Evolutionary conservation across 1,140 invertebrate genomes (phyloP).

Genomic region (Cyclina sinensis): DNA sequence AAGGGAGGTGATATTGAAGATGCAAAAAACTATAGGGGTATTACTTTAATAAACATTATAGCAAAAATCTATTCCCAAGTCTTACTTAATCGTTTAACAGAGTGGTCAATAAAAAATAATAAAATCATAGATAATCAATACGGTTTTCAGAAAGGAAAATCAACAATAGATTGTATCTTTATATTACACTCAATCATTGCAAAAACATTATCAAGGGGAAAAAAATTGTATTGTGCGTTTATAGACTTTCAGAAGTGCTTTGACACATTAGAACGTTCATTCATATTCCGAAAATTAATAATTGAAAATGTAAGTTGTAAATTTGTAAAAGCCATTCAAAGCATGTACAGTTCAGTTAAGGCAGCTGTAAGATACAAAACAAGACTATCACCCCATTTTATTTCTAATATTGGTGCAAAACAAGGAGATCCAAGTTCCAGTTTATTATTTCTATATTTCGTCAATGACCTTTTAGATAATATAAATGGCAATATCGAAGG

Average conservation of each 20-base stretch:
- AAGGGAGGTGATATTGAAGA: too few relatives aligned
- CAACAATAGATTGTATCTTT: constrained; percentile 47
- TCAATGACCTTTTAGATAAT: too few relatives aligned
- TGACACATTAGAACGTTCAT: background rate
- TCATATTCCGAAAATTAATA: background rate
- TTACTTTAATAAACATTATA: too few relatives aligned
- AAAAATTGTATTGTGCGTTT: background rate
- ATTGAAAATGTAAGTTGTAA: background rate
- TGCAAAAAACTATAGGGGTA: too few relatives aligned
- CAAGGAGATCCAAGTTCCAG: background rate
- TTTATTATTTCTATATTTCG: too few relatives aligned
- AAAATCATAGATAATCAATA: too few relatives aligned
- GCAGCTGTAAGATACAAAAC: constrained; percentile 18
- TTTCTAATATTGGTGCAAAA: constrained; percentile 2
- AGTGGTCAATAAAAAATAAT: too few relatives aligned
- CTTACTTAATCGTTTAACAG: too few relatives aligned
- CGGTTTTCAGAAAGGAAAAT: too few relatives aligned
- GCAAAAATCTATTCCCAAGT: too few relatives aligned
- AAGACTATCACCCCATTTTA: background rate
- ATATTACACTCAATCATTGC: background rate
- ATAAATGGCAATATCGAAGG: constrained; percentile 15
- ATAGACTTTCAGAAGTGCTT: background rate
- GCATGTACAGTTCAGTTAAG: constrained; percentile 3
- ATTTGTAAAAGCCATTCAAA: background rate
- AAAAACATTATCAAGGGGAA: background rate